Base-by-base conservation (phyloP, 2,797 vertebrate species). In the Lagocephalus sceleratus region DNA sequence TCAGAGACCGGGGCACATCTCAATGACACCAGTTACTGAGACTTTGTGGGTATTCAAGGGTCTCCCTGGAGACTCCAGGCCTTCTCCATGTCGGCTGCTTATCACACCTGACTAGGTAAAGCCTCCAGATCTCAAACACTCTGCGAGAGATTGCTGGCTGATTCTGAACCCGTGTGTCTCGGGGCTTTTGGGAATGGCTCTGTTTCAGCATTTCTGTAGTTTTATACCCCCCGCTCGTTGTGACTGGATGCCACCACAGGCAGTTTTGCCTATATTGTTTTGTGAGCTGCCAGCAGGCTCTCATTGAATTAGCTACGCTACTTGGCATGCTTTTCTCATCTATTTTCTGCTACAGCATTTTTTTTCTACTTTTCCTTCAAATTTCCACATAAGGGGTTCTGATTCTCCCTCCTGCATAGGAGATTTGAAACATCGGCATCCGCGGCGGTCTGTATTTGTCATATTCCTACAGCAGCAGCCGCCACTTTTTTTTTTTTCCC, bases 1-100 rank as follows among this genome's bases (percentile, higher is more conserved):
- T 47, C 66, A 61, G 70, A 76, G 82, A 72, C 60, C 25, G 60
- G 71, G 68, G 69, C 81, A 82, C 70, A 79, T 88, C 82, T 88
- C 83, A 86, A 84, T 89, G 89, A 90, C 86, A 90, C 86, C 81
- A 78, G 87, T 90, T 89, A 91, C 82, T 48, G 75, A 84, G 79
- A 73, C 71, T 74, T 78, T 81, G 78, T 82, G 73, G 74, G 70
- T 78, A 74, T 84, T 85, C 75, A 72, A 47, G 53, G 65, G 65
- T 71, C 45, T 80, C 83, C 78, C 83, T 10, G 14, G 78, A 82
- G 85, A 75, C 66, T 68, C 59, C 20, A 1, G n/a, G 54, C 51
- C 53, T 76, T 79, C 72, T 60, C 60, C 76, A 75, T 78, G 71
- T 76, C 79, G 65, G 22, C 68, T 79, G 61, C 77, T 88, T 86